Conservation (phyloP, 2,797 vertebrate genomes). For the Siniperca obscura region DNA sequence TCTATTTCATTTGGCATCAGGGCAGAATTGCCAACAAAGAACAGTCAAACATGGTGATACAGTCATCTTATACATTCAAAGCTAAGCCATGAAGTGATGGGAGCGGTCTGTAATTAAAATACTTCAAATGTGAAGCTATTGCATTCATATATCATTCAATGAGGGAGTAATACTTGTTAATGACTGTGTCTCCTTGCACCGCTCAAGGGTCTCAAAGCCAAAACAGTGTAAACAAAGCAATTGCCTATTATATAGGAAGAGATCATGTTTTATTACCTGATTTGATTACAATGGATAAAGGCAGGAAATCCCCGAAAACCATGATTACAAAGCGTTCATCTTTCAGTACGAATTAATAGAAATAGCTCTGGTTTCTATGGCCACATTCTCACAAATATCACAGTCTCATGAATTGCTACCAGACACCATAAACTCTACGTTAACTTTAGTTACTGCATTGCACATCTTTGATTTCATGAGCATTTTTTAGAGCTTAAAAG, state of each 20-base stretch:
- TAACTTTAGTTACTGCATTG: neutral
- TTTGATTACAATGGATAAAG: slow-evolving; percentile 40
- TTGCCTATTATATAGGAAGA: slow-evolving; percentile 28
- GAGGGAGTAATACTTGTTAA: slow-evolving; percentile 35
- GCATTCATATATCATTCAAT: slow-evolving; percentile 45
- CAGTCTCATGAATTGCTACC: neutral
- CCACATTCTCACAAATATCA: slow-evolving; percentile 44
- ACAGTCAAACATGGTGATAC: neutral
- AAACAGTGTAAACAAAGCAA: slow-evolving; percentile 47
- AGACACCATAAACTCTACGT: slow-evolving; percentile 15
- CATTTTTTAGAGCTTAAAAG: slow-evolving; percentile 15
- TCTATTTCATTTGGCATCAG: slow-evolving; percentile 10
- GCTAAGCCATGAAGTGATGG: slow-evolving; percentile 11
- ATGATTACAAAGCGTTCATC: slow-evolving; percentile 35
- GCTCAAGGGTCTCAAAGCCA: slow-evolving; percentile 12
- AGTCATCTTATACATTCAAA: slow-evolving; percentile 11
- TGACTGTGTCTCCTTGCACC: slow-evolving; percentile 20
- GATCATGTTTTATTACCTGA: slow-evolving; percentile 30
- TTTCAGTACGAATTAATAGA: slow-evolving; percentile 41
- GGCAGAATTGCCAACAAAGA: slow-evolving; percentile 9
- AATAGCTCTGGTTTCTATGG: slow-evolving; percentile 5
- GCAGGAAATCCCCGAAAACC: slow-evolving; percentile 50
- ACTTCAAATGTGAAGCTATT: slow-evolving; percentile 37
- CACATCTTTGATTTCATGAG: slow-evolving; percentile 20
- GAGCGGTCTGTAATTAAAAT: slow-evolving; percentile 49